Percentiles rank a stretch among this genome's conserved stretches.
Conservation (phyloP, 1,140 invertebrate species). For the Anastatus disparis region DNA sequence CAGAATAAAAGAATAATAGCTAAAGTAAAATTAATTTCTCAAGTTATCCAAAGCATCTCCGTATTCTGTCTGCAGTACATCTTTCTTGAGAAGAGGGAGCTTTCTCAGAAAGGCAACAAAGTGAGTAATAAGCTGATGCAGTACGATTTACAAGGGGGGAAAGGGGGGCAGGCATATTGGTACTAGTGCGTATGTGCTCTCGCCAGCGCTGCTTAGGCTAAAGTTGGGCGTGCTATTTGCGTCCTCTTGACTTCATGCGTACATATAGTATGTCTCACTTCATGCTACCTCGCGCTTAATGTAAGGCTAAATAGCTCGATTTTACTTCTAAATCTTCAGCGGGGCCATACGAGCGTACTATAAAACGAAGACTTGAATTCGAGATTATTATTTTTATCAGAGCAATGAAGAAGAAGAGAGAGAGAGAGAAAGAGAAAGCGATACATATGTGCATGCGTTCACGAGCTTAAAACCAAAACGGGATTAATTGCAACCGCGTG, state of each 20-base stretch:
- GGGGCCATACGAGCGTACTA: background rate
- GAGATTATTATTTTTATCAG: slow-evolving; percentile 32
- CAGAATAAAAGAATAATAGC: too few relatives aligned
- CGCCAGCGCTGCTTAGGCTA: slow-evolving; percentile 61
- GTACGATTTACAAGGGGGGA: too few relatives aligned
- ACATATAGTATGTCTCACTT: slow-evolving; percentile 39
- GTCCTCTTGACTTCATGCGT: slow-evolving; percentile 43
- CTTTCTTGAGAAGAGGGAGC: too few relatives aligned
- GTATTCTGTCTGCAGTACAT: too few relatives aligned
- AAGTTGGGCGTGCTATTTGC: slow-evolving; percentile 57
- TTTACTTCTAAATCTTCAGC: slow-evolving; percentile 4
- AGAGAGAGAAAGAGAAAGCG: background rate
- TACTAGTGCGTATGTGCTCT: background rate
- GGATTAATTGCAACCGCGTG: slow-evolving; percentile 9
- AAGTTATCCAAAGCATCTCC: too few relatives aligned
- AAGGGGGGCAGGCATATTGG: background rate
- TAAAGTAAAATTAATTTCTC: too few relatives aligned
- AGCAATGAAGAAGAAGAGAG: too few relatives aligned
- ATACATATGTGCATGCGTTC: background rate
- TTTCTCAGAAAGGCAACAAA: slow-evolving; percentile 14
- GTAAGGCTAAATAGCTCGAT: slow-evolving; percentile 5
- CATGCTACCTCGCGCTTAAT: slow-evolving; percentile 23
- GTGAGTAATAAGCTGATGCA: slow-evolving; percentile 40
- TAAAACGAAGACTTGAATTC: too few relatives aligned
- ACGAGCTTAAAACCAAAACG: slow-evolving; percentile 22